Evolutionary conservation across 2,113 vertebrate species (phyloP).

Genomic region (Percina caprodes): DNA sequence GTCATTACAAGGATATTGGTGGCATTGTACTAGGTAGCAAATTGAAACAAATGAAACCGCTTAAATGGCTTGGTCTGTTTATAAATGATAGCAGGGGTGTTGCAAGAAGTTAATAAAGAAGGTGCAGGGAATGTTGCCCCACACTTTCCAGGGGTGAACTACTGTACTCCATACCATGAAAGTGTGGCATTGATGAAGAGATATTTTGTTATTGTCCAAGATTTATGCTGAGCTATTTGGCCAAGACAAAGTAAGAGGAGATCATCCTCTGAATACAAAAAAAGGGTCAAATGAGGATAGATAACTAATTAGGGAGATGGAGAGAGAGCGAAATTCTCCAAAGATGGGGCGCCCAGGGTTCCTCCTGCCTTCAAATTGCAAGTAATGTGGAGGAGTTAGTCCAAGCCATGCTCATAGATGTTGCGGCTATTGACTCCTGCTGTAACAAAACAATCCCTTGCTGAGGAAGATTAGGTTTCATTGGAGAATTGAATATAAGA

Average conservation of each 20-base stretch:
- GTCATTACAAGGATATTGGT: slow-evolving; percentile 47
- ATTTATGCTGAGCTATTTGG: slow-evolving; percentile 56
- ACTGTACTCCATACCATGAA: slow-evolving; percentile 45
- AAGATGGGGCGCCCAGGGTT: slow-evolving; percentile 57
- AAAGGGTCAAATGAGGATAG: slow-evolving; percentile 68
- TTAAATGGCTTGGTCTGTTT: slow-evolving; percentile 47
- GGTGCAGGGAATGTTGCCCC: slow-evolving; percentile 26
- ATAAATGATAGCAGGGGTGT: slow-evolving; percentile 47
- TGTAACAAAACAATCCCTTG: slow-evolving; percentile 64
- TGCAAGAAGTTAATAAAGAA: slow-evolving; percentile 55
- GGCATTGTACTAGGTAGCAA: slow-evolving; percentile 49
- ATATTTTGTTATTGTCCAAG: slow-evolving; percentile 59
- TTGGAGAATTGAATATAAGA: slow-evolving; percentile 67
- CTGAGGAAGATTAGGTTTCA: slow-evolving; percentile 61
- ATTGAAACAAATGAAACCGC: slow-evolving; percentile 57
- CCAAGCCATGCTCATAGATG: slow-evolving; percentile 72
- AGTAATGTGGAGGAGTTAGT: slow-evolving; percentile 73
- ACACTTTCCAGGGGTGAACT: slow-evolving; percentile 37
- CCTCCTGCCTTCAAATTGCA: slow-evolving; percentile 66
- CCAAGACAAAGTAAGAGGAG: slow-evolving; percentile 53
- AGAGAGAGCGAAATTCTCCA: slow-evolving; percentile 54
- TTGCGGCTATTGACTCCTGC: slow-evolving; percentile 57
- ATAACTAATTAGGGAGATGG: slow-evolving; percentile 72
- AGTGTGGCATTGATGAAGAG: slow-evolving; percentile 59
- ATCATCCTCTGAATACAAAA: slow-evolving; percentile 59